Evolutionary conservation across 2,888 invertebrate species (phyloP).

Genomic region (Itoplectis maculator): DNA sequence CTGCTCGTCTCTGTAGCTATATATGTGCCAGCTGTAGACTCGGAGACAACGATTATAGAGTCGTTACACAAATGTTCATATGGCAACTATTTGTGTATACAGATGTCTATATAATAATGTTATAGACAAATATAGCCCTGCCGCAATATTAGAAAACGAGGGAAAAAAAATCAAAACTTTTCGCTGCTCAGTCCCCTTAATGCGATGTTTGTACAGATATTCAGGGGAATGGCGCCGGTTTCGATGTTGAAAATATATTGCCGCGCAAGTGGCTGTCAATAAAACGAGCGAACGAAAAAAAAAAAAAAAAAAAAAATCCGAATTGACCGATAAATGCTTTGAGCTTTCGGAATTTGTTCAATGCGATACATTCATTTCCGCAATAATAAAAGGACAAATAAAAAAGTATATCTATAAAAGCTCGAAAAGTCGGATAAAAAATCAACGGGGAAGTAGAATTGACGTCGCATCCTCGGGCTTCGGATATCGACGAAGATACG

Average conservation of each 20-base stretch:
- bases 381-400: not conserved
- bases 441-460: slow-evolving; percentile 9
- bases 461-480: not conserved
- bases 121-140: not conserved
- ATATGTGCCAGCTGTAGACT: not conserved
- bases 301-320: not conserved
- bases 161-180: no score
- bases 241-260: no score
- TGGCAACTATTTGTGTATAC: not conserved
- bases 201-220: no score
- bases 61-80: slow-evolving; percentile 36
- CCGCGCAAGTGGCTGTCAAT: no score
- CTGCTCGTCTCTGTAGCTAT: not conserved
- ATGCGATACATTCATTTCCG: not conserved
- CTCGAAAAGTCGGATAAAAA: slow-evolving; percentile 3
- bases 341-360: not conserved
- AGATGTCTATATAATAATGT: not conserved
- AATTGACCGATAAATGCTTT: not conserved
- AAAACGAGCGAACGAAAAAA: no score
- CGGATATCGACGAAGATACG: slow-evolving; percentile 17
- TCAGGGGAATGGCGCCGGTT: no score
- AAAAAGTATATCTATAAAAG: not conserved
- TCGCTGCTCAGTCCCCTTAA: no score
- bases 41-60: slow-evolving; percentile 30
- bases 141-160: no score